Percentiles rank a stretch among this genome's conserved stretches.
phyloP scores from a whole-genome alignment of 1,140 invertebrate species.

The Radopholus similis region DNA sequence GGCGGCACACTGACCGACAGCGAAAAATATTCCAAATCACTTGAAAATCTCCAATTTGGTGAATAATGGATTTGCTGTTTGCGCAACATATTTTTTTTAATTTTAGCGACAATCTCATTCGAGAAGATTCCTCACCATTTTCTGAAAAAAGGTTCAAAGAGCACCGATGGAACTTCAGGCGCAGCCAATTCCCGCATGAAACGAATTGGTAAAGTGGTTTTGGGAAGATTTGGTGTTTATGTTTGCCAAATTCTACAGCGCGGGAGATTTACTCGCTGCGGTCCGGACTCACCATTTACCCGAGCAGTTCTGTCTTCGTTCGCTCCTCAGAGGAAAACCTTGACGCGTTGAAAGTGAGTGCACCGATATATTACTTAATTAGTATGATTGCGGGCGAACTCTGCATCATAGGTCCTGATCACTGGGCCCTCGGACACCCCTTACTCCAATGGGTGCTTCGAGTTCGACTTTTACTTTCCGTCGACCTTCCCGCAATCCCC shows the following conservation, averaged over 20 bases:
- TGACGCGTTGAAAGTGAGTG: constrained; percentile 47
- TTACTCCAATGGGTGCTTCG: constrained; percentile 68
- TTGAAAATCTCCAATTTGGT: background rate
- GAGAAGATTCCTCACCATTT: no score
- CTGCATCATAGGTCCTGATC: constrained; percentile 65
- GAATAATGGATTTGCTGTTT: background rate
- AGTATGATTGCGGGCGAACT: background rate
- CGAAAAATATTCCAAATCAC: background rate
- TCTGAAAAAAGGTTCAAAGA: no score
- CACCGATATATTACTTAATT: no score
- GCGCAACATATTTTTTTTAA: background rate
- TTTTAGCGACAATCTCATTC: background rate
- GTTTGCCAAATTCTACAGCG: no score
- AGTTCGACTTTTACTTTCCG: constrained; percentile 64
- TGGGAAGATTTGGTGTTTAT: no score
- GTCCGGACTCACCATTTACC: constrained; percentile 82
- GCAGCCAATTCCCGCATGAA: background rate
- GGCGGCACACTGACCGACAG: no score
- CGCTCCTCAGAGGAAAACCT: constrained; percentile 78
- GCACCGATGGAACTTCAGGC: background rate
- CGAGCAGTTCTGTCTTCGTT: constrained; percentile 88
- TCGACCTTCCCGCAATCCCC: constrained; percentile 64
- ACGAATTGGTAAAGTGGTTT: no score
- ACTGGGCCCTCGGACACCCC: constrained; percentile 69
- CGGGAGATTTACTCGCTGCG: constrained; percentile 89